Percentiles rank a stretch among this genome's conserved stretches.
Evolutionary conservation across 2,888 invertebrate genomes (phyloP).

Genomic region (Acleris sparsana): DNA sequence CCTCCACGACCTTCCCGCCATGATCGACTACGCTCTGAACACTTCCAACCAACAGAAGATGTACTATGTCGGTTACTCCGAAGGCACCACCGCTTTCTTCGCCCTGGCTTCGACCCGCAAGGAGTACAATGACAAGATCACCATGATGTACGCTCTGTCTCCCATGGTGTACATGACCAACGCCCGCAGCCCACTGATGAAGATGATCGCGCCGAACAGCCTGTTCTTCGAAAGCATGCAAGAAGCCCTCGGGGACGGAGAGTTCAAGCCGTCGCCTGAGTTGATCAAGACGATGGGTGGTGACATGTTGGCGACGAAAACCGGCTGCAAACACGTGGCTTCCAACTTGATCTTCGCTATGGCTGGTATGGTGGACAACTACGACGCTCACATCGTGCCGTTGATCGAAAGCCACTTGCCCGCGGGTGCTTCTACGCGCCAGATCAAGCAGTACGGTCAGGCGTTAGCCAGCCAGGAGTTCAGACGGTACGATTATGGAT

Average conservation of each 20-base stretch:
- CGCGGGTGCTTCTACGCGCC: constrained; percentile 81
- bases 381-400: constrained; percentile 80
- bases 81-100: constrained; percentile 68
- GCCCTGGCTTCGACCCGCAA: constrained; percentile 63
- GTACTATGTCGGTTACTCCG: constrained; percentile 68
- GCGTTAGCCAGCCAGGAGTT: constrained; percentile 63
- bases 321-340: constrained; percentile 80
- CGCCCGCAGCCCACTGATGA: constrained; percentile 70
- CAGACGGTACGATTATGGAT: constrained; percentile 69
- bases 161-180: constrained; percentile 75
- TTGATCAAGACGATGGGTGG: constrained; percentile 63
- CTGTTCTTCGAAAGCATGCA: constrained; percentile 54
- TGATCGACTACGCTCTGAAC: constrained; percentile 70
- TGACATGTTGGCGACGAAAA: constrained; percentile 60
- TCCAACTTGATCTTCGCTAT: constrained; percentile 85
- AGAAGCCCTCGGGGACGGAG: constrained; percentile 57
- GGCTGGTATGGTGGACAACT: constrained; percentile 81
- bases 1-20: constrained; percentile 69
- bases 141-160: constrained; percentile 69
- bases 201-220: constrained; percentile 68
- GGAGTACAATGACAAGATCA: constrained; percentile 69
- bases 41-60: constrained; percentile 62
- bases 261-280: constrained; percentile 62
- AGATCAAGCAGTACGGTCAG: constrained; percentile 83
- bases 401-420: constrained; percentile 81